Evolutionary conservation across 2,113 vertebrate genomes (phyloP).

Genomic region (Tetraodon nigroviridis): DNA sequence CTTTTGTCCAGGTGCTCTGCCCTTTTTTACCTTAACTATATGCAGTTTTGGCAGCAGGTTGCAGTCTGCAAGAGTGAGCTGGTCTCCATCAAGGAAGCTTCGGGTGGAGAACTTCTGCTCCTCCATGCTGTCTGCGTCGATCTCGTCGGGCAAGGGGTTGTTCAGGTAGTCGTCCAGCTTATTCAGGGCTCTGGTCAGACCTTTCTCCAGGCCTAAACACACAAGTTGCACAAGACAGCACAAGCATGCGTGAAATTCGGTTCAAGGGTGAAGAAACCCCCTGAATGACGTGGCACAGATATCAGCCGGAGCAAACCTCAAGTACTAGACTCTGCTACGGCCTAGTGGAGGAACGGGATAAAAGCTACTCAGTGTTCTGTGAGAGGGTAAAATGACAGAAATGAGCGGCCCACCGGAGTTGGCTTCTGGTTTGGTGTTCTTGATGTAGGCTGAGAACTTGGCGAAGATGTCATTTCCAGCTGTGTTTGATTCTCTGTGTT

Average conservation of each 20-base stretch:
- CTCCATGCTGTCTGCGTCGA: conserved; percentile 80
- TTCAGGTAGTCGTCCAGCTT: conserved; percentile 91
- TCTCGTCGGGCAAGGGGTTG: conserved; percentile 86
- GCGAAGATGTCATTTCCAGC: conserved; percentile 96
- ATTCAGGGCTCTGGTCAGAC: conserved; percentile 83
- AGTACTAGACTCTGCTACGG: conserved; percentile 49
- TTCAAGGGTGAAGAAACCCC: no score
- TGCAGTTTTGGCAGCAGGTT: conserved; percentile 98
- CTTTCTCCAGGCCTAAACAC: conserved; percentile 82
- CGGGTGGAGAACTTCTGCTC: conserved; percentile 84
- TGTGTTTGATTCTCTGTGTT: conserved; percentile 89
- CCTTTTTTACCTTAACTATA: conserved; percentile 87
- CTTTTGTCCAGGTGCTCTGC: background rate
- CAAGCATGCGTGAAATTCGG: background rate
- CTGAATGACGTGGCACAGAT: conserved; percentile 5
- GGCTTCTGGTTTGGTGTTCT: conserved; percentile 89
- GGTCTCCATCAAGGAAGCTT: conserved; percentile 89
- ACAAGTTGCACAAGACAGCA: conserved; percentile 6
- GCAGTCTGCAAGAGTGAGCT: conserved; percentile 93
- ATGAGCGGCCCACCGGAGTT: conserved; percentile 80
- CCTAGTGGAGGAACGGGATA: conserved; percentile 47
- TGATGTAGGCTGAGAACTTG: conserved; percentile 97
- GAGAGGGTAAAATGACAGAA: conserved; percentile 23
- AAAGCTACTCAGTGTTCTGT: background rate
- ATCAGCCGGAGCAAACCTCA: background rate